phyloP scores from a whole-genome alignment of 2,888 invertebrate genomes.

The Strigamia transsilvanica region DNA sequence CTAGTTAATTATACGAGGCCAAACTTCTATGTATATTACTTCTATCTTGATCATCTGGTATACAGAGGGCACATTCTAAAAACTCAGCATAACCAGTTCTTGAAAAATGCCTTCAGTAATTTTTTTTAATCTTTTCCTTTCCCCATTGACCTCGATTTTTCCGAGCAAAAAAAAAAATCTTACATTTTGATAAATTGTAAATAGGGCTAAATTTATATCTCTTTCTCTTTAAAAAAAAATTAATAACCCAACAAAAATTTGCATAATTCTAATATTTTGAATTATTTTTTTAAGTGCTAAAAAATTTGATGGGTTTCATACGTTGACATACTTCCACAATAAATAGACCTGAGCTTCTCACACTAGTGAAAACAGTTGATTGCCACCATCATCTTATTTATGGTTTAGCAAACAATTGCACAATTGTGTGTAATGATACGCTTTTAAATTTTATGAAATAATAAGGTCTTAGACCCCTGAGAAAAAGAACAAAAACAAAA shows the following conservation, averaged over 20 bases:
- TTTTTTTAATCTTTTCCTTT: conserved; percentile 28
- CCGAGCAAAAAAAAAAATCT: conserved; percentile 12
- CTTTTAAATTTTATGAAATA: background rate
- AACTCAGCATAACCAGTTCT: conserved; percentile 22
- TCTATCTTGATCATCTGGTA: conserved; percentile 2
- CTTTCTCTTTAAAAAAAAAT: too few relatives aligned
- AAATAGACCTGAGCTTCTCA: too few relatives aligned
- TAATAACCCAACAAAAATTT: too few relatives aligned
- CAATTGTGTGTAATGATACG: conserved; percentile 45
- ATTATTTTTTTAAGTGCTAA: too few relatives aligned
- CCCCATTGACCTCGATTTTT: conserved; percentile 41
- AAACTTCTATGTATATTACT: background rate
- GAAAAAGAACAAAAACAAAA: background rate
- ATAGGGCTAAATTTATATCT: background rate
- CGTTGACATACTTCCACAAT: background rate
- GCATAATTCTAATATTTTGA: too few relatives aligned
- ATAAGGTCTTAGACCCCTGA: background rate
- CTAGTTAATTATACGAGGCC: conserved; percentile 6
- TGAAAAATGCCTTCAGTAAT: conserved; percentile 3
- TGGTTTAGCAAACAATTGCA: conserved; percentile 18
- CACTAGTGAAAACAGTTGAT: background rate
- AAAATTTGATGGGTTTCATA: background rate
- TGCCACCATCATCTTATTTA: background rate
- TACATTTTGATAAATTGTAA: background rate
- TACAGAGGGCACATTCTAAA: conserved; percentile 3